Percentiles rank a stretch among this genome's conserved stretches.
Evolutionary conservation across 1,140 invertebrate species (phyloP).

Genomic region (Helicorthomorpha holstii): DNA sequence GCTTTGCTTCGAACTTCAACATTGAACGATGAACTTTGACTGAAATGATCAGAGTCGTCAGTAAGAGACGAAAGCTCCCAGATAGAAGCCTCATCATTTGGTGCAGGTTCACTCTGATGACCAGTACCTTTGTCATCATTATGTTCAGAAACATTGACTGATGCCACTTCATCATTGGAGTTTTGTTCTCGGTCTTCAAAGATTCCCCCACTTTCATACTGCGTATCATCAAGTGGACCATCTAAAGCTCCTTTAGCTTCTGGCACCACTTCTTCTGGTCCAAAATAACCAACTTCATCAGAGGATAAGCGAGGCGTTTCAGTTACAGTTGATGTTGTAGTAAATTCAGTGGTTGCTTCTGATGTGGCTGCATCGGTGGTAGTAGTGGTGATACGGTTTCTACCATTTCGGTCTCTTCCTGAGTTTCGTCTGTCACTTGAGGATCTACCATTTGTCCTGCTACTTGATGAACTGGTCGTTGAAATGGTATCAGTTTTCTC

Average conservation of each 20-base stretch:
- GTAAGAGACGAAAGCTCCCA: background rate
- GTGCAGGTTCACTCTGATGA: background rate
- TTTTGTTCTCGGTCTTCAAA: background rate
- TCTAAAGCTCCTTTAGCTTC: background rate
- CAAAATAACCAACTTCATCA: background rate
- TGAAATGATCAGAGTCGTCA: background rate
- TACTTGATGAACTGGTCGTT: background rate
- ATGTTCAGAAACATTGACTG: background rate
- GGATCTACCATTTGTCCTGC: background rate
- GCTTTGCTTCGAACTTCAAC: background rate
- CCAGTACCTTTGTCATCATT: background rate
- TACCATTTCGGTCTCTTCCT: background rate
- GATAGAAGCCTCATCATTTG: background rate
- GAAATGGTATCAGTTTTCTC: background rate
- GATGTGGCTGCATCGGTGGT: background rate
- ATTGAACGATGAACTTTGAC: background rate
- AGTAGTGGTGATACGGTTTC: background rate
- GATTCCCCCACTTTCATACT: background rate
- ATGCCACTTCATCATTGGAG: background rate
- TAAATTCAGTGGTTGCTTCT: background rate
- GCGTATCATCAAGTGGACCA: background rate
- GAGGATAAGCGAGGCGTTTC: background rate
- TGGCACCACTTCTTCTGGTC: background rate
- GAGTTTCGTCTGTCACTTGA: background rate
- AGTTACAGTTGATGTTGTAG: background rate